These are phyloP conservation scores for Apostichopus japonicus DNA, from an alignment of 35 echinoderm and acorn worm genomes.

Conservation along the genomic window DNA sequence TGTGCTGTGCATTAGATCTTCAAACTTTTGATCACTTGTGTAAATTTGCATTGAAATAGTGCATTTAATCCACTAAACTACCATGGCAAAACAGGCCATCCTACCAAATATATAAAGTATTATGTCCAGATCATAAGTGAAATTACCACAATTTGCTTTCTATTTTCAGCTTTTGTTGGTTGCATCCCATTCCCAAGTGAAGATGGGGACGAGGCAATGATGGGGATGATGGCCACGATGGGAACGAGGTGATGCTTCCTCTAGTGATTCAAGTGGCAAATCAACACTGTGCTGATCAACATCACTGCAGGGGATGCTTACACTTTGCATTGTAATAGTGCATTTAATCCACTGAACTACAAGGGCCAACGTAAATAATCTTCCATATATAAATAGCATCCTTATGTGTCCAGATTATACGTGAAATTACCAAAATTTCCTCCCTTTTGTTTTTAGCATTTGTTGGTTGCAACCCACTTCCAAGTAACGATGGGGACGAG, in stretches of 20 bases:
- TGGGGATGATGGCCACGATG: not conserved
- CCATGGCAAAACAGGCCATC: not conserved
- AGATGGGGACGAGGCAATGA: not conserved
- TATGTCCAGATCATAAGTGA: slow-evolving; percentile 8
- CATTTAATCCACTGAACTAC: no score
- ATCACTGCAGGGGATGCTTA: no score
- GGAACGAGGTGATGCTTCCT: not conserved
- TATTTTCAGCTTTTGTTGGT: not conserved
- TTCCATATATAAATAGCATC: not conserved
- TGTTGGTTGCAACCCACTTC: not conserved
- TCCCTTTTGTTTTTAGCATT: not conserved
- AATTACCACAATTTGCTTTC: not conserved
- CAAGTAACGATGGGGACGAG: not conserved
- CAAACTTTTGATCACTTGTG: no score
- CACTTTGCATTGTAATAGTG: no score
- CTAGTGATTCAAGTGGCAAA: not conserved
- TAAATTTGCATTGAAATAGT: slow-evolving; percentile 9
- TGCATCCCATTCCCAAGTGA: not conserved
- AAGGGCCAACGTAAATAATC: not conserved
- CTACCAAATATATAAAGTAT: not conserved
- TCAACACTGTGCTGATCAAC: not conserved
- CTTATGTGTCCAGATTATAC: not conserved
- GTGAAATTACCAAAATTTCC: not conserved
- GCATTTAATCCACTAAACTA: not conserved
- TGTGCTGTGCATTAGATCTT: no score